Conservation (phyloP, 53 echinoderm and acorn worm genomes). For the Pentamera pediparva region DNA sequence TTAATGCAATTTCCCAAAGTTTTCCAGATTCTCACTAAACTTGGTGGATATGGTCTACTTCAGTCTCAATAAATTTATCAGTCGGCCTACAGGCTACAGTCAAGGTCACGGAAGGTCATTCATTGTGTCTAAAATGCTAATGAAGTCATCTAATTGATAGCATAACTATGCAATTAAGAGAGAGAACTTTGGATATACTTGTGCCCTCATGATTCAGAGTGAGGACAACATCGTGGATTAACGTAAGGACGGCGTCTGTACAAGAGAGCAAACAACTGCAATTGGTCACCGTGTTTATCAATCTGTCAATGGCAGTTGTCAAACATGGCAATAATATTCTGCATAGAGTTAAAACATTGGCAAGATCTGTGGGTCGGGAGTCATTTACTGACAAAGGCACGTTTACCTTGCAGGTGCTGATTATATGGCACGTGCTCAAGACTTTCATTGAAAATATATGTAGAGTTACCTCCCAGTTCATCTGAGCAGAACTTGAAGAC, state of each 20-base stretch:
- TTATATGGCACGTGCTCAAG: not conserved
- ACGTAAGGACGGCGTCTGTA: not conserved
- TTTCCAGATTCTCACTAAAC: no score
- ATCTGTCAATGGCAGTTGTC: not conserved
- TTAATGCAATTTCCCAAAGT: no score
- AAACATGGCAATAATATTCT: not conserved
- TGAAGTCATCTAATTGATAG: no score
- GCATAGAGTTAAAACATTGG: not conserved
- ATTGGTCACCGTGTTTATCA: not conserved
- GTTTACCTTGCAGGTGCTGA: not conserved
- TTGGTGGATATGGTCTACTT: no score
- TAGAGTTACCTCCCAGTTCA: not conserved
- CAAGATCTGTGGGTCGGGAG: not conserved
- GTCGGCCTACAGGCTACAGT: no score
- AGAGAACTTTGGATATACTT: no score
- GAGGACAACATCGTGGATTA: not conserved
- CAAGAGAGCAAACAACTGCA: not conserved
- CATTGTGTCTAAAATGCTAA: no score
- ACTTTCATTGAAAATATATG: not conserved
- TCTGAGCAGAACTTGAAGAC: not conserved
- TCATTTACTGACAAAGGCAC: not conserved
- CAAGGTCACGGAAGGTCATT: no score
- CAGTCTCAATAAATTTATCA: no score
- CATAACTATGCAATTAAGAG: no score
- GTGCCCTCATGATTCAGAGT: not conserved